Conservation (phyloP, 2,113 vertebrate species). For the Ictidomys tridecemlineatus region DNA sequence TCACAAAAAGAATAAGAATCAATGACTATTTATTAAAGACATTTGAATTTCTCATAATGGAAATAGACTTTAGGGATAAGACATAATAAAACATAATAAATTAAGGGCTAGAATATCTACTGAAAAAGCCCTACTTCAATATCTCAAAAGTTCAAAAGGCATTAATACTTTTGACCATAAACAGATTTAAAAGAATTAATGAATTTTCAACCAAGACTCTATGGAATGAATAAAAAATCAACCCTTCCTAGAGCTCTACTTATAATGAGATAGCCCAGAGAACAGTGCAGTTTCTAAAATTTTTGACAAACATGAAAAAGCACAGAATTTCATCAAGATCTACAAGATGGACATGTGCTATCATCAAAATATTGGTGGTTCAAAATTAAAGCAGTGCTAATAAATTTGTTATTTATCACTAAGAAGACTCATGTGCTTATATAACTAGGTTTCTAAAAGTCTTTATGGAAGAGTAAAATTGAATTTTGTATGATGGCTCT, state of each 20-base stretch:
- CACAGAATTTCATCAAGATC: neutral
- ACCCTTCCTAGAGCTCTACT: neutral
- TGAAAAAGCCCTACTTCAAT: conserved; percentile 39
- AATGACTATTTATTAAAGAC: conserved; percentile 48
- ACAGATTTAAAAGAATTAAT: conserved; percentile 8
- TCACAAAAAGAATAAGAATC: conserved; percentile 1
- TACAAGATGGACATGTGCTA: neutral
- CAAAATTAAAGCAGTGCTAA: conserved; percentile 4
- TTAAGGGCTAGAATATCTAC: neutral
- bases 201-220: conserved; percentile 17
- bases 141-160: conserved; percentile 41
- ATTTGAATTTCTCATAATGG: conserved; percentile 59
- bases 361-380: neutral
- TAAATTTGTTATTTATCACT: neutral
- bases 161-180: conserved; percentile 21
- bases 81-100: conserved; percentile 17
- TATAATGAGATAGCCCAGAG: neutral
- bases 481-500: neutral
- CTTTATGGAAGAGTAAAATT: neutral
- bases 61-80: conserved; percentile 58
- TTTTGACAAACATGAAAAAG: conserved; percentile 26
- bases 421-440: neutral
- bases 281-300: neutral
- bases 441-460: neutral
- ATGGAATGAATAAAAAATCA: conserved; percentile 40